Conservation (phyloP, 2,888 invertebrate species). For the Cotesia congregata region DNA sequence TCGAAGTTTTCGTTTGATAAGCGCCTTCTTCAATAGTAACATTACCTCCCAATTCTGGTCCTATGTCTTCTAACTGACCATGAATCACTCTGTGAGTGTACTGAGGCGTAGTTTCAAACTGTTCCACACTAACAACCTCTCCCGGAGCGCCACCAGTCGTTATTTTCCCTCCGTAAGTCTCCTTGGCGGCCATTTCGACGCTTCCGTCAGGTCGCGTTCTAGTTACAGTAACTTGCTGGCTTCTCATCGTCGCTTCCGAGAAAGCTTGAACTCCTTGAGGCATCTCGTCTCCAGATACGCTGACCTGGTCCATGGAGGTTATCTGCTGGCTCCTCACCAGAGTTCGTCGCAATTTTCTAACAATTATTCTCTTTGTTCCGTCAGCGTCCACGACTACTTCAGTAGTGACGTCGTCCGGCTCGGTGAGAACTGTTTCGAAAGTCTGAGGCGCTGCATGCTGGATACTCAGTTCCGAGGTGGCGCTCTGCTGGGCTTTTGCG, state of each 20-base stretch:
- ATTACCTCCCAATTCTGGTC: slow-evolving; percentile 45
- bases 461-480: slow-evolving; percentile 79
- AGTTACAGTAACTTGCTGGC: slow-evolving; percentile 76
- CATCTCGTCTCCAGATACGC: slow-evolving; percentile 72
- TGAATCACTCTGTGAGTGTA: slow-evolving; percentile 74
- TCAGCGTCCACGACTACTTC: slow-evolving; percentile 85
- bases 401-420: slow-evolving; percentile 87
- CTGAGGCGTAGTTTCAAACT: slow-evolving; percentile 77
- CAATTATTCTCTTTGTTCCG: slow-evolving; percentile 84
- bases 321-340: slow-evolving; percentile 75
- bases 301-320: slow-evolving; percentile 70
- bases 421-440: slow-evolving; percentile 85
- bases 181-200: slow-evolving; percentile 76
- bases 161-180: slow-evolving; percentile 77
- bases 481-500: slow-evolving; percentile 71
- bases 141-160: slow-evolving; percentile 77
- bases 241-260: slow-evolving; percentile 79
- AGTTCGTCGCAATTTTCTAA: slow-evolving; percentile 80
- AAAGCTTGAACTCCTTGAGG: slow-evolving; percentile 75
- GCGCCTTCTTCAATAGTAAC: slow-evolving; percentile 53
- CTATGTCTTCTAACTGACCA: slow-evolving; percentile 72
- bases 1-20: slow-evolving; percentile 76
- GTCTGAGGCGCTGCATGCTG: slow-evolving; percentile 81
- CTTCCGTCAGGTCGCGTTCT: slow-evolving; percentile 75
- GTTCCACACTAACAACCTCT: slow-evolving; percentile 76